Evolutionary conservation across 2,113 vertebrate species (phyloP).

Genomic region (cattle (Bos taurus)): DNA sequence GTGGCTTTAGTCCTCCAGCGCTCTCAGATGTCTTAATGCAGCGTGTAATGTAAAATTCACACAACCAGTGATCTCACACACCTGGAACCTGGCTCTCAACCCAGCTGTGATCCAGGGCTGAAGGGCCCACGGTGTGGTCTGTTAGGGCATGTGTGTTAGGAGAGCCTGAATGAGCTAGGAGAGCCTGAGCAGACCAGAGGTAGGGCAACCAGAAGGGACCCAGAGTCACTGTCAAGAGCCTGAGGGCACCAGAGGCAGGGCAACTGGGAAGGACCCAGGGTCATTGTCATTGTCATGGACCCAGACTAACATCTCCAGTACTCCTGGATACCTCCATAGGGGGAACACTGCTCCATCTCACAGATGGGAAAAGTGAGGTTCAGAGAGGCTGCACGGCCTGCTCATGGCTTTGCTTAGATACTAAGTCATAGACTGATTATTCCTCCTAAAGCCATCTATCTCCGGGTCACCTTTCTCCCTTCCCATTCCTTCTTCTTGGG

Average conservation of each 20-base stretch:
- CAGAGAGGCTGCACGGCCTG: rapidly evolving
- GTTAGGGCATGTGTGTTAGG: neutral
- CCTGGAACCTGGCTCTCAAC: neutral
- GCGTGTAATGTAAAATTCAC: neutral
- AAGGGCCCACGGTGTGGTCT: too few relatives aligned
- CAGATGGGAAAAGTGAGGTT: neutral
- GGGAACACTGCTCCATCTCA: neutral
- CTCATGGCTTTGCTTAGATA: neutral
- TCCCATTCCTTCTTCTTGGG: neutral
- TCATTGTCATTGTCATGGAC: neutral
- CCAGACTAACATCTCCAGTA: neutral
- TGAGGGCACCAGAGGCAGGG: neutral
- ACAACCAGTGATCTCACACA: neutral
- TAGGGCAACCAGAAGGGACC: neutral
- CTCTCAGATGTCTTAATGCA: neutral
- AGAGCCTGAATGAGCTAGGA: neutral
- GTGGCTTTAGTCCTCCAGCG: neutral
- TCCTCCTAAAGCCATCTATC: rapidly evolving
- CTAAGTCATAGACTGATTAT: neutral
- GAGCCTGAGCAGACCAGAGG: neutral
- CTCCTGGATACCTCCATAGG: neutral
- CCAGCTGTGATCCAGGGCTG: neutral
- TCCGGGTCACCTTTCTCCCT: neutral
- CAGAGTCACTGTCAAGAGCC: neutral
- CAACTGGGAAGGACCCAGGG: neutral